These are phyloP conservation scores for Eustalomyia histrio DNA, from an alignment of 2,888 invertebrate species.

Conservation along the genomic window DNA sequence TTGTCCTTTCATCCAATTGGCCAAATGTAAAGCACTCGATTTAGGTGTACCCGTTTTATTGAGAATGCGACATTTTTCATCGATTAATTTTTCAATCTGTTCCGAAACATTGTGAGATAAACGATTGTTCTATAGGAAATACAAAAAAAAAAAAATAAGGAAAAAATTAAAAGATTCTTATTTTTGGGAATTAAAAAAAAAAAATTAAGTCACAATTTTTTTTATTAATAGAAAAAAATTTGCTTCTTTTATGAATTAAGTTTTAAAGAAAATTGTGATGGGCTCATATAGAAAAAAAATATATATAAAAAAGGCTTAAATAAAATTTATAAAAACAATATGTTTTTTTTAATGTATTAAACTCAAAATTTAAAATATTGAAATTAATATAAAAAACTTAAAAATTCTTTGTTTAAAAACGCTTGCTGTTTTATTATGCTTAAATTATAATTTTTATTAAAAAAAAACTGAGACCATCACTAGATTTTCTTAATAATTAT, in stretches of 20 bases:
- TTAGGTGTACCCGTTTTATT: slow-evolving; percentile 84
- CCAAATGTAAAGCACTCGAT: slow-evolving; percentile 87
- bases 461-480: slow-evolving; percentile 70
- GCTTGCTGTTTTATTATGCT: slow-evolving; percentile 72
- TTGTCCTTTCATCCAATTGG: slow-evolving; percentile 90
- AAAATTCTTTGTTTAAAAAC: slow-evolving; percentile 79
- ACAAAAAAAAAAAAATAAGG: no score
- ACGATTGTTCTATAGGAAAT: slow-evolving; percentile 64
- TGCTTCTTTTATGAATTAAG: no score
- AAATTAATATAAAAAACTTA: slow-evolving; percentile 61
- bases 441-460: not conserved
- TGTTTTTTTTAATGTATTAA: no score
- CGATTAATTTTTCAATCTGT: slow-evolving; percentile 83
- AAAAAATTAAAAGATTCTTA: not conserved
- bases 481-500: slow-evolving; percentile 63
- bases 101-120: slow-evolving; percentile 73
- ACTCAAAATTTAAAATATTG: slow-evolving; percentile 4
- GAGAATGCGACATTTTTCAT: slow-evolving; percentile 83
- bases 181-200: not conserved
- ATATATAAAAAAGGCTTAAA: not conserved
- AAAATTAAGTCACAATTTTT: slow-evolving; percentile 64
- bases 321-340: no score
- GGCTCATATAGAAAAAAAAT: slow-evolving; percentile 72
- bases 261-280: slow-evolving; percentile 78
- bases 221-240: not conserved